Conservation (phyloP, 1,140 invertebrate genomes). For the Hylyphantes graminicola region DNA sequence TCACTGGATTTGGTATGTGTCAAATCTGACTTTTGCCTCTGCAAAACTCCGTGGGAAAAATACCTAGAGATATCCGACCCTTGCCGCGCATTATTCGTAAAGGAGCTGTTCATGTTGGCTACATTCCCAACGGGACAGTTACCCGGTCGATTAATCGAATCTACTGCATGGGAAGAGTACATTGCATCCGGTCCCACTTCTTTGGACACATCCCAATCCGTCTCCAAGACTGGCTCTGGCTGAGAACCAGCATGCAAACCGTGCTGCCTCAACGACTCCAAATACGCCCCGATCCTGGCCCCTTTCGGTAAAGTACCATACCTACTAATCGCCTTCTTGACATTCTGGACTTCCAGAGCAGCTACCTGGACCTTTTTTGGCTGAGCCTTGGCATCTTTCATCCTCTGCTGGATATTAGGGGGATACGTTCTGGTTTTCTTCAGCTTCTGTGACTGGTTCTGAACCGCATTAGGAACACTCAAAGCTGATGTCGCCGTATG, state of each 20-base stretch:
- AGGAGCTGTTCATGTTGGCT: slow-evolving; percentile 1
- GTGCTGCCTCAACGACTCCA: slow-evolving; percentile 87
- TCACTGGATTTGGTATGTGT: slow-evolving; percentile 64
- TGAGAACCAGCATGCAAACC: slow-evolving; percentile 54
- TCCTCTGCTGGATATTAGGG: slow-evolving; percentile 62
- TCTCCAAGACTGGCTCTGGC: slow-evolving; percentile 57
- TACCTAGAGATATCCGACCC: slow-evolving; percentile 42
- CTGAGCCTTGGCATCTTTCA: slow-evolving; percentile 52
- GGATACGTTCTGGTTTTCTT: slow-evolving; percentile 74
- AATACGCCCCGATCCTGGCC: slow-evolving; percentile 92
- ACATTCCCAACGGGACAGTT: not conserved
- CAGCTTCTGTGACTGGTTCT: slow-evolving; percentile 62
- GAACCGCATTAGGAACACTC: slow-evolving; percentile 52
- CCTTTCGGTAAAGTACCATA: slow-evolving; percentile 97
- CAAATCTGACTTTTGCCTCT: slow-evolving; percentile 69
- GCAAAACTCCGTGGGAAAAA: slow-evolving; percentile 63
- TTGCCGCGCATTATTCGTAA: slow-evolving; percentile 8
- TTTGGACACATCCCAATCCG: slow-evolving; percentile 44
- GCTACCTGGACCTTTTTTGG: slow-evolving; percentile 77
- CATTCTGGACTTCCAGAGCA: slow-evolving; percentile 95
- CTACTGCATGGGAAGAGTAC: slow-evolving; percentile 41
- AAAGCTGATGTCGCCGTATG: slow-evolving; percentile 45
- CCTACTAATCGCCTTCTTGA: slow-evolving; percentile 92
- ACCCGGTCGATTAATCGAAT: not conserved
- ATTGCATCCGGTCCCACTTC: slow-evolving; percentile 45